Percentiles rank a stretch among this genome's conserved stretches.
Conservation (phyloP, 2,113 vertebrate species). For the Psophia crepitans region DNA sequence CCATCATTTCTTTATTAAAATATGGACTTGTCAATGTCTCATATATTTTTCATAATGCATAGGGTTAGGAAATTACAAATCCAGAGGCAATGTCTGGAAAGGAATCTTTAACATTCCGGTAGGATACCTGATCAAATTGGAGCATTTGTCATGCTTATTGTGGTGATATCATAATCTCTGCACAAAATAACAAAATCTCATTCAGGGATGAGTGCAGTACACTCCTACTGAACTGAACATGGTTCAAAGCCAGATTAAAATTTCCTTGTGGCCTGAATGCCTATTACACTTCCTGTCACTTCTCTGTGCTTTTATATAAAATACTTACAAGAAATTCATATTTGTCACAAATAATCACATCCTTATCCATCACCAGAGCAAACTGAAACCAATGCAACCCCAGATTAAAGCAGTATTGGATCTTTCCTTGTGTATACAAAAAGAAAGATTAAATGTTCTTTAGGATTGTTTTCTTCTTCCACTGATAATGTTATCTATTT, state of each 20-base stretch:
- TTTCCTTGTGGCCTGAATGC: background rate
- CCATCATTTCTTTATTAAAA: background rate
- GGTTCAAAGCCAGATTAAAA: background rate
- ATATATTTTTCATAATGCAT: background rate
- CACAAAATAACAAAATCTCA: background rate
- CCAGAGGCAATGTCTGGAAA: background rate
- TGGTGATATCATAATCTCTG: background rate
- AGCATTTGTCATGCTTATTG: constrained; percentile 7
- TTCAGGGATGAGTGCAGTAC: background rate
- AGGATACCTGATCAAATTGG: background rate
- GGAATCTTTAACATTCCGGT: background rate
- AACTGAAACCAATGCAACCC: background rate
- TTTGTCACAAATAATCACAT: constrained; percentile 3
- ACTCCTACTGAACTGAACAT: background rate
- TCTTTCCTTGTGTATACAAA: background rate
- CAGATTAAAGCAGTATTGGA: background rate
- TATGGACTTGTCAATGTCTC: background rate
- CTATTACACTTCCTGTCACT: background rate
- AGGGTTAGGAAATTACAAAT: background rate
- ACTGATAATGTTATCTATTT: background rate
- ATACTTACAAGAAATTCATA: background rate
- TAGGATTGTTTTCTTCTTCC: background rate
- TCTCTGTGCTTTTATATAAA: background rate
- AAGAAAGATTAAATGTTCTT: background rate
- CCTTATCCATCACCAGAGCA: constrained; percentile 1